phyloP scores from a whole-genome alignment of 1,140 invertebrate species.

The Pararge aegeria region DNA sequence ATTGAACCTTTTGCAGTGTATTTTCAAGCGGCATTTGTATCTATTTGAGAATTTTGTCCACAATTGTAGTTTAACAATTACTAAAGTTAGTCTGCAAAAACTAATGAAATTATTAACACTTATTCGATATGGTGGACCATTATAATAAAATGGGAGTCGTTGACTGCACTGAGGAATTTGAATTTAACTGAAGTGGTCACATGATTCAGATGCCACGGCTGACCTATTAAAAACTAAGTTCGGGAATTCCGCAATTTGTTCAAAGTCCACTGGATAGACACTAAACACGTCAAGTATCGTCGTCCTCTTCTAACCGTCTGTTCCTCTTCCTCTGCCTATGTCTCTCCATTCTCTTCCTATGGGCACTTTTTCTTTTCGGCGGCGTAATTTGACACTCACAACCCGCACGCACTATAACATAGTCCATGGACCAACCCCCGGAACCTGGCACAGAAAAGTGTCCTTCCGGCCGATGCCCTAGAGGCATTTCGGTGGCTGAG shows the following conservation, averaged over 20 bases:
- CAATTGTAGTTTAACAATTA: no score
- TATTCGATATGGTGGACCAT: no score
- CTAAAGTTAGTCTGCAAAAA: no score
- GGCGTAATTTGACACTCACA: constrained; percentile 88
- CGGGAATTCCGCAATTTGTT: constrained; percentile 59
- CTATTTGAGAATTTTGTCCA: no score
- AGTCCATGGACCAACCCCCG: constrained; percentile 87
- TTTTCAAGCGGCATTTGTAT: no score
- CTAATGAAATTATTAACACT: no score
- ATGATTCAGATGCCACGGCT: constrained; percentile 32
- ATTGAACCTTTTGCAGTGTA: no score
- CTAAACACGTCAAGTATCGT: constrained; percentile 60
- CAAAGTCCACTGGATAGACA: constrained; percentile 56
- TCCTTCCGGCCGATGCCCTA: constrained; percentile 69
- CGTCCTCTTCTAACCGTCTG: constrained; percentile 53
- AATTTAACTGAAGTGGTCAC: neutral
- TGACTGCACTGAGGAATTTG: no score
- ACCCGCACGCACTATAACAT: constrained; percentile 89
- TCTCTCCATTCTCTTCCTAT: constrained; percentile 51
- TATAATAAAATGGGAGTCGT: no score
- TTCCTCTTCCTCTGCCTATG: constrained; percentile 60
- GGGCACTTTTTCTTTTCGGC: constrained; percentile 46
- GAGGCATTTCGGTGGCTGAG: constrained; percentile 72
- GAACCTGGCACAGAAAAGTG: constrained; percentile 79
- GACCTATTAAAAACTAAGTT: constrained; percentile 43